Evolutionary conservation across 2,797 vertebrate genomes (phyloP).

Genomic region (Tympanoctomys barrerae): DNA sequence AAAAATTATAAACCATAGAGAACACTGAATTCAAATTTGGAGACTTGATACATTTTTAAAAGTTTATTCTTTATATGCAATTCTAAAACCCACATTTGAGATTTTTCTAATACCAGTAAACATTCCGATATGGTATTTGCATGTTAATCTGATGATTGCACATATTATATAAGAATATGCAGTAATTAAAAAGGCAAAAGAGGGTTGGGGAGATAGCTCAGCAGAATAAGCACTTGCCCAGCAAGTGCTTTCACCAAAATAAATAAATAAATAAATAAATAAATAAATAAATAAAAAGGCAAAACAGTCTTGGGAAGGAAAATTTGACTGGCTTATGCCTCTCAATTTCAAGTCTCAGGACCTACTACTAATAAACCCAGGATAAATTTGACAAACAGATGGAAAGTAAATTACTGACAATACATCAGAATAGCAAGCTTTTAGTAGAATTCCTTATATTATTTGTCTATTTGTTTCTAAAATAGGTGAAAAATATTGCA

Average conservation of each 20-base stretch:
- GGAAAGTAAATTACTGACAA: neutral
- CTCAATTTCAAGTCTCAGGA: neutral
- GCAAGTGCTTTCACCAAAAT: no score
- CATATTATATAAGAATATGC: neutral
- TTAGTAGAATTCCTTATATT: neutral
- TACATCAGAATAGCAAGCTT: neutral
- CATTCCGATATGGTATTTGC: neutral
- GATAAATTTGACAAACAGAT: neutral
- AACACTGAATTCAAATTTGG: neutral
- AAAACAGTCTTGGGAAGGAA: neutral
- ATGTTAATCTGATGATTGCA: neutral
- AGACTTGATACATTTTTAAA: neutral
- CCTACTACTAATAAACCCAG: neutral
- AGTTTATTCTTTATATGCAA: neutral
- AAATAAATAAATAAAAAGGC: no score
- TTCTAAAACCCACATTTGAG: neutral
- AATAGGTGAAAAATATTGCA: neutral
- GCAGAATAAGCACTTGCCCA: no score
- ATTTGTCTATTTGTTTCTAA: neutral
- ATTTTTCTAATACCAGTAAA: neutral
- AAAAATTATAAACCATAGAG: neutral
- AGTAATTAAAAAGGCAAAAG: neutral
- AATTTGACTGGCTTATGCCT: neutral
- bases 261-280: no score
- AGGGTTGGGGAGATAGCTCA: neutral